Conservation (phyloP, 2,797 vertebrate species). For the Thripadectes ignobilis region DNA sequence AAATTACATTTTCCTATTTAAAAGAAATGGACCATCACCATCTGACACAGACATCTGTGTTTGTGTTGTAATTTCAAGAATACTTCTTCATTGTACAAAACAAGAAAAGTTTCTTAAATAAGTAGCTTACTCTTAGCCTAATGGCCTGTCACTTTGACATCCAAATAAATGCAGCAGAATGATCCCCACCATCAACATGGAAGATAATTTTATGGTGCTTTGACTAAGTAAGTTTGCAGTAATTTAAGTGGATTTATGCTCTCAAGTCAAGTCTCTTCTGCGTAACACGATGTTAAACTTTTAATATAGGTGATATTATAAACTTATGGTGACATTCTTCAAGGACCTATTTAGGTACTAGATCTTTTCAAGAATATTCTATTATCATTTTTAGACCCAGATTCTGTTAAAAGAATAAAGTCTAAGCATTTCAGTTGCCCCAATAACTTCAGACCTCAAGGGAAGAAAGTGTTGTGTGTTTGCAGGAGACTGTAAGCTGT, state of each 20-base stretch:
- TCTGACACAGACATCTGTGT: constrained; percentile 35
- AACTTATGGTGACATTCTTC: not conserved
- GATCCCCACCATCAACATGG: not conserved
- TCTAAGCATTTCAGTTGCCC: not conserved
- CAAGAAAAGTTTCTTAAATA: constrained; percentile 57
- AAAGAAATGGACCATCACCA: not conserved
- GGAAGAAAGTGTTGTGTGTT: not conserved
- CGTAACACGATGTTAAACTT: not conserved
- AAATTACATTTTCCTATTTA: constrained; percentile 31
- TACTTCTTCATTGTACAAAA: constrained; percentile 38
- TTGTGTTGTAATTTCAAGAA: constrained; percentile 19
- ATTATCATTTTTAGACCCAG: not conserved
- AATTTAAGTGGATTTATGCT: not conserved
- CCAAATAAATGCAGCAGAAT: constrained; percentile 42
- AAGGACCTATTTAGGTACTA: not conserved
- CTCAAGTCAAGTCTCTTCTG: constrained; percentile 8
- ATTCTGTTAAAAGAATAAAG: not conserved
- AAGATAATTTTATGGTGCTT: constrained; percentile 42
- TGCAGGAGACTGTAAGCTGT: not conserved
- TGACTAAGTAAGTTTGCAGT: constrained; percentile 23
- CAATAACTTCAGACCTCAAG: constrained; percentile 14
- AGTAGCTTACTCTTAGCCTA: constrained; percentile 54
- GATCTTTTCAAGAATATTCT: not conserved
- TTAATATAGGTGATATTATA: not conserved
- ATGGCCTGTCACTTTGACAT: constrained; percentile 46